Conservation (phyloP, 1,140 invertebrate genomes). For the Aleiodes sp. region DNA sequence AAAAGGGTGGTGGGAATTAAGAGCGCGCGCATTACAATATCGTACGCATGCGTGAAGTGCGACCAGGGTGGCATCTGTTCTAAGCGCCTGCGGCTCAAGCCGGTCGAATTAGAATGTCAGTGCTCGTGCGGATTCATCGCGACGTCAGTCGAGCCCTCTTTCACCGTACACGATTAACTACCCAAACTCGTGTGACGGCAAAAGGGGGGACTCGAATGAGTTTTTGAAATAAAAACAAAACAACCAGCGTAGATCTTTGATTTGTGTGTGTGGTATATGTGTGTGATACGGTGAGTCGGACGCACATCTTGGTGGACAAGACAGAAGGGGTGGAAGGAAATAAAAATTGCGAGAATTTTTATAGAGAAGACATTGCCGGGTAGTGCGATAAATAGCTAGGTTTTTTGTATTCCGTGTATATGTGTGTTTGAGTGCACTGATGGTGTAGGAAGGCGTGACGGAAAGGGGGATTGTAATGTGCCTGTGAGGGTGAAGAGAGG, state of each 20-base stretch:
- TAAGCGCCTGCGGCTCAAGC: constrained; percentile 26
- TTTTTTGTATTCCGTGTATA: not conserved
- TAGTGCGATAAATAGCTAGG: not conserved
- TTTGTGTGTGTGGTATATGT: not conserved
- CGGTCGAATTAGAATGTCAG: constrained; percentile 38
- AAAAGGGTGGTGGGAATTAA: too few relatives aligned
- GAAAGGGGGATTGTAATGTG: not conserved
- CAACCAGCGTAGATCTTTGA: constrained; percentile 15
- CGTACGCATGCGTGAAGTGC: constrained; percentile 10
- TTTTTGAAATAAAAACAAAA: not conserved
- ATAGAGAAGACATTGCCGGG: not conserved
- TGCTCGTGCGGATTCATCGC: constrained; percentile 50
- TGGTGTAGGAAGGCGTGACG: too few relatives aligned
- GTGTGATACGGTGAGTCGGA: too few relatives aligned
- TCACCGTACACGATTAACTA: constrained; percentile 27
- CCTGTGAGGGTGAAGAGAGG: constrained; percentile 2
- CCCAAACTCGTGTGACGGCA: constrained; percentile 26
- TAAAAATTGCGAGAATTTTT: not conserved
- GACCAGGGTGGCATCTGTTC: constrained; percentile 2
- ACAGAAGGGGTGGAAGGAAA: not conserved
- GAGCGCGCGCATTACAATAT: not conserved
- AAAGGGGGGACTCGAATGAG: not conserved
- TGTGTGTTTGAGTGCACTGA: not conserved
- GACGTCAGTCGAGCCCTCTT: constrained; percentile 43
- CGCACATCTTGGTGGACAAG: not conserved